Evolutionary conservation across 2,888 invertebrate genomes (phyloP), one percentile per base, ranked within the genome.

Genomic region (Cheilosia grossa): DNA sequence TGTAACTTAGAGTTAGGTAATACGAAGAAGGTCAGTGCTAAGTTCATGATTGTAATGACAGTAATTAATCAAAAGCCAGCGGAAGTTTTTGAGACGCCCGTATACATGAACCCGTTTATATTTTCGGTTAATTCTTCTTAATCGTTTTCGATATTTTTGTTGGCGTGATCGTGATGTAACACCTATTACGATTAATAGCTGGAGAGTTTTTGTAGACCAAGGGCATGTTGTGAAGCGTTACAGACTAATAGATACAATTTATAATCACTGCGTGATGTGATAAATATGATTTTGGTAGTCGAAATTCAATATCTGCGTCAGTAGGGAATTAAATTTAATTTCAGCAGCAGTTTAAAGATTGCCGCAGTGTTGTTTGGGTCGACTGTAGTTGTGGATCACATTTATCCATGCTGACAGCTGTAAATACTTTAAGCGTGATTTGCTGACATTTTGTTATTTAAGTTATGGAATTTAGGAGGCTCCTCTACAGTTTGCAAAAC

Each of bases 11-110:
- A 19, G 24, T 73, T 73, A 47, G 33, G 47, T 44, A 73, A 73
- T 53, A 13, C 24, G 37, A 64, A 54, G 73, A 73, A 73, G 73
- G 73, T 64, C 73, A 64, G 53, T 73, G 72, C 61, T 61, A 73
- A 73, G 61, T 73, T 73, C 44, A 63, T 54, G 44, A 56, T 47
- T 24, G 54, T 64, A 73, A 73, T 73, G 63, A 40, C 47, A 17
- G 63, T 17, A 64, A 73, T 73, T 64, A 73, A 73, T 73, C 63
- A 73, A 33, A 58, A 37, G n/a, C 42, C 27, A 40, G 40, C 51
- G 59, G 69, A 69, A 69, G 47, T 33, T 47, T n/a, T 9, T 58
- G 56, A 15, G 42, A 47, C 47, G 54, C 53, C 56, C 63, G 47
- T 21, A 54, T 44, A 33, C 49, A n/a, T 7, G 44, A n/a, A 44